Conservation (phyloP, 2,113 vertebrate species). For the Cryptotis parvus region DNA sequence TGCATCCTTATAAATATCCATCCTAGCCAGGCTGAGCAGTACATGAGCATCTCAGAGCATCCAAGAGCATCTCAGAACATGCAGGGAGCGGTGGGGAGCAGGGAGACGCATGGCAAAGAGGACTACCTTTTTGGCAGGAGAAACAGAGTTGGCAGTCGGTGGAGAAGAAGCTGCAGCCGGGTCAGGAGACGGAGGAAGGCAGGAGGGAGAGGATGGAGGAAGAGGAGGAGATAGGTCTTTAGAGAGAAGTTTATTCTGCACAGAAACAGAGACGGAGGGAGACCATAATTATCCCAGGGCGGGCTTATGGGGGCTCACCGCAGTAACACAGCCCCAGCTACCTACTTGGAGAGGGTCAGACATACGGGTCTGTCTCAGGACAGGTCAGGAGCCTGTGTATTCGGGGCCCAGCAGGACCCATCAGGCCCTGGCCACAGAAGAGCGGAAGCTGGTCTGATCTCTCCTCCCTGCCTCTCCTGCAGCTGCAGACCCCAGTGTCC, state of each 20-base stretch:
- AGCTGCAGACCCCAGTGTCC: not conserved
- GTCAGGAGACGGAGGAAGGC: conserved; percentile 88
- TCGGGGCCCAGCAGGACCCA: not conserved
- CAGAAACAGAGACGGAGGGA: conserved; percentile 86
- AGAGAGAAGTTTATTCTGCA: conserved; percentile 87
- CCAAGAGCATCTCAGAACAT: not conserved
- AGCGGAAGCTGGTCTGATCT: not conserved
- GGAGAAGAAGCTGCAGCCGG: conserved; percentile 88
- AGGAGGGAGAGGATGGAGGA: conserved; percentile 85
- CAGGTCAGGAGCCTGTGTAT: not conserved
- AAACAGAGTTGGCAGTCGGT: conserved; percentile 82
- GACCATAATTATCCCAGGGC: conserved; percentile 66
- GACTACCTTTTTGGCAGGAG: conserved; percentile 89
- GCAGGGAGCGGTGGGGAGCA: not conserved
- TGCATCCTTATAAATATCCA: not conserved
- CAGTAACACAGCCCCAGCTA: not conserved
- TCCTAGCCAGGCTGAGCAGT: not conserved
- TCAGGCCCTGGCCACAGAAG: not conserved
- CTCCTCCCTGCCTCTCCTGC: no score
- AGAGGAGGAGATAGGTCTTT: conserved; percentile 85
- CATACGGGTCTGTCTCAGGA: not conserved
- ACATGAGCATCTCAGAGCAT: not conserved
- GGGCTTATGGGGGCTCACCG: conserved; percentile 52
- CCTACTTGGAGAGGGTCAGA: not conserved
- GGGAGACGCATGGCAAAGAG: not conserved